Conservation (phyloP, 2,888 invertebrate species). For the Harpalus rubripes region DNA sequence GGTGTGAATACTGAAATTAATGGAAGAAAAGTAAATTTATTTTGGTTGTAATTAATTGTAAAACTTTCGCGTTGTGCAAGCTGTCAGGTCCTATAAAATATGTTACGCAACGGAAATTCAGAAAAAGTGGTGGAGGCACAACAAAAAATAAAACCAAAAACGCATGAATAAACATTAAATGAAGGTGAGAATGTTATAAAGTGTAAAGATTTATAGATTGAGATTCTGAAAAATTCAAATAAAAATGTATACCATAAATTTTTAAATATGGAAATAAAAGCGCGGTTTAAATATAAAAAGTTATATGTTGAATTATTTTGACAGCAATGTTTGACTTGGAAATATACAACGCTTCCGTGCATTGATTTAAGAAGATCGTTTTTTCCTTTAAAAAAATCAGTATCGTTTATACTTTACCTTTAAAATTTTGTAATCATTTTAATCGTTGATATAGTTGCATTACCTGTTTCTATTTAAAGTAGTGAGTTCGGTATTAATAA, state of each 20-base stretch:
- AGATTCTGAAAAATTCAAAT: conserved; percentile 23
- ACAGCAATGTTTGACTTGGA: no score
- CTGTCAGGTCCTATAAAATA: conserved; percentile 2
- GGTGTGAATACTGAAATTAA: not conserved
- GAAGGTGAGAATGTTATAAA: conserved; percentile 37
- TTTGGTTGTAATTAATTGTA: not conserved
- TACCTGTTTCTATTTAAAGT: no score
- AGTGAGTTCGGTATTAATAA: no score
- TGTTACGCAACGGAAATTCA: not conserved
- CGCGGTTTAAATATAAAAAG: not conserved
- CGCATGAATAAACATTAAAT: conserved; percentile 54
- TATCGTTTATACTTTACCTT: no score
- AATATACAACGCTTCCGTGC: no score
- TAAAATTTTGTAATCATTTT: no score
- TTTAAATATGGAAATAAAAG: conserved; percentile 39
- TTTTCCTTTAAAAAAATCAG: no score
- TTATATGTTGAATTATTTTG: no score
- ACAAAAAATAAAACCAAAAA: not conserved
- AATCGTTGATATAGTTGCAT: no score
- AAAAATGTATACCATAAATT: conserved; percentile 2
- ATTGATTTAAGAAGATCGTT: no score
- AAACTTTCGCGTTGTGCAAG: not conserved
- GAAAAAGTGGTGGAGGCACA: not conserved
- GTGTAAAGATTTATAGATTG: conserved; percentile 46
- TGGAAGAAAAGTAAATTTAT: not conserved